A percentile compares a stretch with the other conserved stretches of the same genome.
Evolutionary conservation across 2,797 vertebrate species (phyloP).

Genomic region (Odontamblyopus lacepedii): DNA sequence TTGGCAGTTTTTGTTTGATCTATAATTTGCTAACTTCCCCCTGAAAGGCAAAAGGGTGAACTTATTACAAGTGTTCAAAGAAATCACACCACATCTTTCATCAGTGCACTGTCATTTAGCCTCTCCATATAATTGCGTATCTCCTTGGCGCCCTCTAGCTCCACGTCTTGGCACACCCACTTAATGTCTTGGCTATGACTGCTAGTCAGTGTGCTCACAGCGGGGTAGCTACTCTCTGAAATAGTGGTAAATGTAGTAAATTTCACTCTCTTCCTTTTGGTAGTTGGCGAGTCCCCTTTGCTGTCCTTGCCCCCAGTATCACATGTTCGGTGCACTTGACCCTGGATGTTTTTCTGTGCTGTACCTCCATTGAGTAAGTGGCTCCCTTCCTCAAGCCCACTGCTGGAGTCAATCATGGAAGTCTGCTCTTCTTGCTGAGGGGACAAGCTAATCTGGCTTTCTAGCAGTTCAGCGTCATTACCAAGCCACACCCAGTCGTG

Average conservation of each 20-base stretch:
- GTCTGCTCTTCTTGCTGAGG: conserved; percentile 86
- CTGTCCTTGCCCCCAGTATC: conserved; percentile 78
- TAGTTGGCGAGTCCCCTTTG: conserved; percentile 86
- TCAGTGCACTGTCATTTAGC: conserved; percentile 81
- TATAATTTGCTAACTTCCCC: conserved; percentile 42
- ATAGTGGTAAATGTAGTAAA: conserved; percentile 92
- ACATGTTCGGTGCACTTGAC: conserved; percentile 78
- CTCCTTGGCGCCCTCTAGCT: conserved; percentile 83
- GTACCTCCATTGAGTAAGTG: conserved; percentile 84
- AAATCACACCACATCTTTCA: conserved; percentile 75
- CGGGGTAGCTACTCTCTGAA: conserved; percentile 80
- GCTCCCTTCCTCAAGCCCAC: conserved; percentile 80
- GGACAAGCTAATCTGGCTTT: conserved; percentile 79
- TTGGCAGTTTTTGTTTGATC: conserved; percentile 67
- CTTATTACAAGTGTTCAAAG: conserved; percentile 55
- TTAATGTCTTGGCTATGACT: conserved; percentile 85
- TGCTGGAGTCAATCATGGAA: conserved; percentile 84
- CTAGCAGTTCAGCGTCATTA: conserved; percentile 88
- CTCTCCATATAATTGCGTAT: conserved; percentile 88
- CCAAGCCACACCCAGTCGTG: conserved; percentile 99
- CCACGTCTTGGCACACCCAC: conserved; percentile 90
- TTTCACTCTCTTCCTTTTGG: conserved; percentile 91
- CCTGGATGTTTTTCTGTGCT: conserved; percentile 77
- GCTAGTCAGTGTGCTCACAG: conserved; percentile 81
- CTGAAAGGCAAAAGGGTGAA: conserved; percentile 83